Evolutionary conservation across 1,140 invertebrate genomes (phyloP), one percentile per base, ranked within the genome.

Genomic region (Ctenoplectra terminalis): DNA sequence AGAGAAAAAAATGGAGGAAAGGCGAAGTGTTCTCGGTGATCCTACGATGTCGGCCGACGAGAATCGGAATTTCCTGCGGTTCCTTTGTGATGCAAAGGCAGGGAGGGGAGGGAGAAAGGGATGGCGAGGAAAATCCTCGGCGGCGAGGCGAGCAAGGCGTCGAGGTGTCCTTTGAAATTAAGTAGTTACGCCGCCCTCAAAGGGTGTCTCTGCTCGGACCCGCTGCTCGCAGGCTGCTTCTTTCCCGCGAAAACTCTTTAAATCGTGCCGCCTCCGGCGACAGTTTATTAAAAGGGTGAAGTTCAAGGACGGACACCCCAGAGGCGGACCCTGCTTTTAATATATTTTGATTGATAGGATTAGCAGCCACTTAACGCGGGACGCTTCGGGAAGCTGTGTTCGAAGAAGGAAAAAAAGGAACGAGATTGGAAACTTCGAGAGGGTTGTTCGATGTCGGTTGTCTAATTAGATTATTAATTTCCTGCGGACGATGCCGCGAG

Each of bases 311-410:
- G 63, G 34, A 74, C 56, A 76, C 37, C 34, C 67, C 31, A 58
- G 60, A 75, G 78, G 85, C 87, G 70, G 73, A 34, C 61, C 85
- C 73, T 72, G 76, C 87, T 92, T 72, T 93, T 92, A 92, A 92
- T 92, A 92, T 92, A 89, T 87, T 91, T 92, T 93, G 90, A 92
- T 93, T 92, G 90, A 91, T 92, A 91, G 90, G 89, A 92, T 93
- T 93, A 93, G 75, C 64, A 71, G 76, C 78, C 80, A 58, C 75
- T 87, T 75, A 79, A 87, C 77, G 78, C 72, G 58, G 37, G 13
- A 50, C 50, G 37, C 40, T 40, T 37, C 56, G 48, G 34, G 29
- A 43, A 64, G 34, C 60, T 64, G 34, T 54, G 56, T 50, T 17
- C 77, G 20, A 74, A 58, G 37, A 9, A 23, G 48, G 5, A 23